Conservation (phyloP, 2,113 vertebrate genomes). For the Embiotoca jacksoni region DNA sequence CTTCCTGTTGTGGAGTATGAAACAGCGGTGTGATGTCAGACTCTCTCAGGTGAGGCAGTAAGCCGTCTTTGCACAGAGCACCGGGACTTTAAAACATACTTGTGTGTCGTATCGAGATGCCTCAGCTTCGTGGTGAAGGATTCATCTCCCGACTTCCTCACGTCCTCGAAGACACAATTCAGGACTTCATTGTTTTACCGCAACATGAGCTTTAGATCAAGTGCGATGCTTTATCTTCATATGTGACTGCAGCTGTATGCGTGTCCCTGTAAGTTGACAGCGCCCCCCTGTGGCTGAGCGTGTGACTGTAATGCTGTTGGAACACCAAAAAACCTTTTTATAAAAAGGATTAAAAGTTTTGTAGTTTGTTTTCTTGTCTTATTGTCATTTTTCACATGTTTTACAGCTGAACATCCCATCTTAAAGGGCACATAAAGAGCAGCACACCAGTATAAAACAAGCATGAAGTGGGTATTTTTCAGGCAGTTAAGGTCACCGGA, state of each 20-base stretch:
- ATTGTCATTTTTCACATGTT: neutral
- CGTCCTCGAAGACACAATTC: no score
- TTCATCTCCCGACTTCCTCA: no score
- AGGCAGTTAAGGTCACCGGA: no score
- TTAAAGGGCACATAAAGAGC: no score
- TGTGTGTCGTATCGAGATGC: neutral
- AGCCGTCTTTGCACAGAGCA: neutral
- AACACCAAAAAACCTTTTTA: neutral
- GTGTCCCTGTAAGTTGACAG: neutral
- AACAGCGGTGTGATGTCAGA: conserved; percentile 63
- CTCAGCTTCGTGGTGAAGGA: neutral
- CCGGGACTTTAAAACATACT: neutral
- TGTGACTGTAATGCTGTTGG: neutral
- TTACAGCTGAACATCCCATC: no score
- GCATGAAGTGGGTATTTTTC: no score
- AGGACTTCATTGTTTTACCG: no score
- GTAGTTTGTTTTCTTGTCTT: neutral
- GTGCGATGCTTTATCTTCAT: neutral
- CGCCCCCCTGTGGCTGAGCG: neutral
- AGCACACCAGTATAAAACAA: no score
- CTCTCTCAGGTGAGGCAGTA: neutral
- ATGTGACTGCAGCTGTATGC: conserved; percentile 12
- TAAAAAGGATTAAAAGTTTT: conserved; percentile 43
- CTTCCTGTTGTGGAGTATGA: conserved; percentile 66
- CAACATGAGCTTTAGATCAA: neutral